Conservation (phyloP, 2,797 vertebrate species). For the Rhinichthys osculus region DNA sequence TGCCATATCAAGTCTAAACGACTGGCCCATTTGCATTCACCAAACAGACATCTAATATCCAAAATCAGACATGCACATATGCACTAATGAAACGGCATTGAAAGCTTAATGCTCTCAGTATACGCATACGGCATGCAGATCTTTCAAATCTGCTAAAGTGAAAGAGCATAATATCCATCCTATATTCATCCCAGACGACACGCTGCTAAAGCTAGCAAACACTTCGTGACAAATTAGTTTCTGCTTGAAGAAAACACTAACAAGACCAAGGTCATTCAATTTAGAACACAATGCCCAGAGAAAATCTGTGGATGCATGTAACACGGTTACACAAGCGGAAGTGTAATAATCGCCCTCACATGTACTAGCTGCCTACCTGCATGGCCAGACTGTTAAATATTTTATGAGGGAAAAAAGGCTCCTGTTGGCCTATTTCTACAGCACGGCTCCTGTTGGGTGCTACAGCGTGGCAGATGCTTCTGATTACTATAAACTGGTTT, state of each 20-base stretch:
- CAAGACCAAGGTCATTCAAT: background rate
- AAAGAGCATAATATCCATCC: constrained; percentile 11
- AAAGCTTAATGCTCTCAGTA: background rate
- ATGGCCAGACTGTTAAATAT: constrained; percentile 37
- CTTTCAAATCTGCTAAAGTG: constrained; percentile 20
- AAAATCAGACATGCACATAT: constrained; percentile 8
- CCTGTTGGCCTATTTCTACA: constrained; percentile 20
- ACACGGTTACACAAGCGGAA: background rate
- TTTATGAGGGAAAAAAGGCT: constrained; percentile 26
- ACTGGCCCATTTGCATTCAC: constrained; percentile 1
- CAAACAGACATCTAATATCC: constrained; percentile 6
- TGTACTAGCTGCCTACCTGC: constrained; percentile 19
- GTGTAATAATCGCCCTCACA: background rate
- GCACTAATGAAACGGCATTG: background rate
- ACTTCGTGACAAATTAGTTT: constrained; percentile 7
- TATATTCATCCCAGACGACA: background rate
- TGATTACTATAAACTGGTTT: constrained; percentile 43
- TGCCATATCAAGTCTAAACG: background rate
- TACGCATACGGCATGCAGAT: background rate
- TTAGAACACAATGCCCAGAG: background rate
- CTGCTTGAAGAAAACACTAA: constrained; percentile 14
- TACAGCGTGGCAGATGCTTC: constrained; percentile 38
- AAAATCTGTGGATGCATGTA: background rate
- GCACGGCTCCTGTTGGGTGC: background rate
- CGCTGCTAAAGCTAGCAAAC: background rate